A percentile compares a stretch with the other conserved stretches of the same genome.
phyloP scores from a whole-genome alignment of 1,140 invertebrate species.

The Aphaenogaster ashmeadi region DNA sequence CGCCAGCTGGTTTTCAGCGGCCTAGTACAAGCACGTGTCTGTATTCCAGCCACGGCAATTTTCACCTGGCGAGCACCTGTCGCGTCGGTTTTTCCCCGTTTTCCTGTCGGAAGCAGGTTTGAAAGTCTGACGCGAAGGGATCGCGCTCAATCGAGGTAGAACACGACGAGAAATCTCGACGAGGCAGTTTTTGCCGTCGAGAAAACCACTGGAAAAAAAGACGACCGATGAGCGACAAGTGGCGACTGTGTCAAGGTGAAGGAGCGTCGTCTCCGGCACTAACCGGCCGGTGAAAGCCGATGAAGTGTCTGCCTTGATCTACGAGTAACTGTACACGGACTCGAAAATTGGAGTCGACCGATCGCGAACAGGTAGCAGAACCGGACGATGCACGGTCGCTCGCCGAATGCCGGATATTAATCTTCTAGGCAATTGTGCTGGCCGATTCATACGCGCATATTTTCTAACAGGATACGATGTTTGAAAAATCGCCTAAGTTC shows the following conservation, averaged over 20 bases:
- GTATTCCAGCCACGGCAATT: slow-evolving; percentile 18
- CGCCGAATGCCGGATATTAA: not conserved
- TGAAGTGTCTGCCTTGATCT: slow-evolving; percentile 52
- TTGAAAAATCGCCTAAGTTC: not conserved
- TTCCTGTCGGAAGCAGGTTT: slow-evolving; percentile 11
- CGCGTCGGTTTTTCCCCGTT: slow-evolving; percentile 24
- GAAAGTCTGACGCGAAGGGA: slow-evolving; percentile 29
- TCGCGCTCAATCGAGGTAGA: not conserved
- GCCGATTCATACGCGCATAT: not conserved
- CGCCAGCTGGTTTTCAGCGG: slow-evolving; percentile 28
- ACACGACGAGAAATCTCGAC: slow-evolving; percentile 21
- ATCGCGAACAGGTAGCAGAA: slow-evolving; percentile 29
- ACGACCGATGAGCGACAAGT: slow-evolving; percentile 27
- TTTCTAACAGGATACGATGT: not conserved
- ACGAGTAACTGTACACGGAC: slow-evolving; percentile 65
- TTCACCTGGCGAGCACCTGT: slow-evolving; percentile 56
- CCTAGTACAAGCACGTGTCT: not conserved
- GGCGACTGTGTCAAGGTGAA: slow-evolving; percentile 81
- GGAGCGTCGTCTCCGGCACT: slow-evolving; percentile 73
- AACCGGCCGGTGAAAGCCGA: slow-evolving; percentile 77
- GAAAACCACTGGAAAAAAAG: slow-evolving; percentile 45
- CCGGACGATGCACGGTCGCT: not conserved
- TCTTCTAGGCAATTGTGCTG: not conserved
- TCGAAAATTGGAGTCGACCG: slow-evolving; percentile 21
- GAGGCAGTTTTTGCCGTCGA: not conserved